phyloP scores from a whole-genome alignment of 2,888 invertebrate species.

The Torymus aiolomorphi region DNA sequence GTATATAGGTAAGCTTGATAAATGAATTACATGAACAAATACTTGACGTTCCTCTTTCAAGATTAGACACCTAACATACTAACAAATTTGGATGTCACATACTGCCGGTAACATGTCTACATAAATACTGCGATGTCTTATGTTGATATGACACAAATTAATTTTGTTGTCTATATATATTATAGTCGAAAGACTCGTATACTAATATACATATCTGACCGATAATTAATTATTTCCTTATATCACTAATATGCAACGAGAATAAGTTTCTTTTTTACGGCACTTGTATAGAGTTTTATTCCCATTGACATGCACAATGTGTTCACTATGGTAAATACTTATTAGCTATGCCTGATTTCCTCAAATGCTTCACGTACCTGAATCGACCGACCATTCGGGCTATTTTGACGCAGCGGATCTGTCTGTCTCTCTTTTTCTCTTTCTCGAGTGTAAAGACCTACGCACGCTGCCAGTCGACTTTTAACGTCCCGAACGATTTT shows the following conservation, averaged over 20 bases:
- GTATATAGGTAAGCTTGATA: too few species aligned
- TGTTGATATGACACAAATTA: conserved; percentile 70
- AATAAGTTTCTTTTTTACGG: conserved; percentile 82
- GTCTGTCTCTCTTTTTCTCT: conserved; percentile 63
- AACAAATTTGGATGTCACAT: conserved; percentile 71
- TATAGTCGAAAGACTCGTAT: conserved; percentile 67
- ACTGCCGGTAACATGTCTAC: conserved; percentile 71
- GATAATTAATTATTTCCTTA: conserved; percentile 70
- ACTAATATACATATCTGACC: conserved; percentile 67
- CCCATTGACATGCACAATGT: conserved; percentile 76
- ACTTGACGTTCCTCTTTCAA: conserved; percentile 54
- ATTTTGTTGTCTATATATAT: conserved; percentile 67
- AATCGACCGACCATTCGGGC: conserved; percentile 74
- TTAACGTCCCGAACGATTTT: conserved; percentile 31
- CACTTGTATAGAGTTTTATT: conserved; percentile 78
- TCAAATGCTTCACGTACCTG: conserved; percentile 75
- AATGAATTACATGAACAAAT: conserved; percentile 3
- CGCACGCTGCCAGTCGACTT: conserved; percentile 63
- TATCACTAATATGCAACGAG: conserved; percentile 74
- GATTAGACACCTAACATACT: conserved; percentile 3
- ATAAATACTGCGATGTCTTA: conserved; percentile 70
- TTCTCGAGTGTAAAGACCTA: conserved; percentile 60
- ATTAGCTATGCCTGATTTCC: conserved; percentile 75
- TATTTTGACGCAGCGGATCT: conserved; percentile 59
- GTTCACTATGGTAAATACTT: conserved; percentile 75